A percentile compares a stretch with the other conserved stretches of the same genome.
Conservation (phyloP, 2,888 invertebrate species). For the Eupithecia inturbata region DNA sequence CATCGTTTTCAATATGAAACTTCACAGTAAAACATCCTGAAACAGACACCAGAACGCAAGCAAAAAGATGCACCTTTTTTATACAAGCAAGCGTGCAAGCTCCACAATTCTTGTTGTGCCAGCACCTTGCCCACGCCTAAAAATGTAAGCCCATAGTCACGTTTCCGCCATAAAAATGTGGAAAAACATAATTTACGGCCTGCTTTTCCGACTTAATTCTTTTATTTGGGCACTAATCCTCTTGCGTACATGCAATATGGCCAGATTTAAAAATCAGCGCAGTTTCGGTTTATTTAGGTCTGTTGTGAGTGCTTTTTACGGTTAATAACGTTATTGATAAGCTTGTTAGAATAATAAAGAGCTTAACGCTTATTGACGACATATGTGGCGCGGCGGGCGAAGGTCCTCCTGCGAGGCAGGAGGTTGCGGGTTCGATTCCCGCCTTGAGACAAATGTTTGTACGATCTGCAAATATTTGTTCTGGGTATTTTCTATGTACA, state of each 20-base stretch:
- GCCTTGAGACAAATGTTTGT: no score
- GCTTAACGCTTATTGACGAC: no score
- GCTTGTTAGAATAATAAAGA: background rate
- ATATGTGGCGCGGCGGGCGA: no score
- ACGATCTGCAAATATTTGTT: no score
- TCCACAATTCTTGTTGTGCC: constrained; percentile 28
- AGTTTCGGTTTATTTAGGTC: constrained; percentile 22
- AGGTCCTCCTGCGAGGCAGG: no score
- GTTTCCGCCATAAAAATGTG: constrained; percentile 43
- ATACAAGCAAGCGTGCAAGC: constrained; percentile 14
- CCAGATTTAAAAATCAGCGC: constrained; percentile 30
- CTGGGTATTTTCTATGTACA: no score
- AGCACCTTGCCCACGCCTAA: constrained; percentile 37
- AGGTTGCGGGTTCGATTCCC: no score
- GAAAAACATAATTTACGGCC: constrained; percentile 41
- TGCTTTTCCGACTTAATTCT: constrained; percentile 37
- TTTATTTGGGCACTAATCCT: constrained; percentile 37
- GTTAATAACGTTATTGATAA: background rate
- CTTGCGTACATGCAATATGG: constrained; percentile 25
- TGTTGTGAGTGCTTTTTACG: constrained; percentile 9
- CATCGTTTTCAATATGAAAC: background rate
- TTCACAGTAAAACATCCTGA: constrained; percentile 8
- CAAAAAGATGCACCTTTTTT: constrained; percentile 17
- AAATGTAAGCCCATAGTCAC: constrained; percentile 42
- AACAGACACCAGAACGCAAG: constrained; percentile 1